Evolutionary conservation across 2,888 invertebrate species (phyloP), one percentile per base, ranked within the genome.

Genomic region (Orthonevra nobilis): DNA sequence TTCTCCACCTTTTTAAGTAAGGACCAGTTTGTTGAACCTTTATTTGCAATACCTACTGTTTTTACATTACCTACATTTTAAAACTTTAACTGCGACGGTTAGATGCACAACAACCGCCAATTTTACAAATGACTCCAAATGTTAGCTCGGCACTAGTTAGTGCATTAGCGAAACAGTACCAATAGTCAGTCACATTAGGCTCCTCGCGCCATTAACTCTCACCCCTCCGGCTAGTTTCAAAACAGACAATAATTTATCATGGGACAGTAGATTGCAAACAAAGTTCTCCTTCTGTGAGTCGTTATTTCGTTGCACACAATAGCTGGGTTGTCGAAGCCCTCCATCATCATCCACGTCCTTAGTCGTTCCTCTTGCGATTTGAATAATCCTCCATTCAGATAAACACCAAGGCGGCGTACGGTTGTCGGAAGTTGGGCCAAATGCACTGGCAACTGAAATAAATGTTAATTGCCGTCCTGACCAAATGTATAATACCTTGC

Each of bases 241-340:
- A 40, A 60, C 58, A 52, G 28, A 52, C 28, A 36, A 38, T 48
- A 46, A 70, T 77, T 77, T 72, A 77, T 77, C 64, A 77, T 50
- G 20, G 30, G 6, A 36, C 34, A 44, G 23, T 72, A 34, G 10
- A 58, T 44, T 23, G 50, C 23, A 28, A 58, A 50, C 58, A 42
- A 70, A 54, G 42, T 36, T 72, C 14, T 34, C 50, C 38, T 52
- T 69, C 28, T 42, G 9, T 17, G 9, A 17, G 58, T 66, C 66
- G 46, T 73, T 60, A 73, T 66, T 58, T 73, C 44, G 42, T 46
- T 48, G 26, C 44, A 44, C 26, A 23, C 14, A 26, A 4, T 23
- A 23, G 20, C 14, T 44, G 9, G 26, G 34, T 30, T 17, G 52
- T 23, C 17, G 19, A 32, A 17, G 19, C 34, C 54, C 15, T 23